Base-by-base conservation (phyloP, 2,113 vertebrate genomes). In the Crotalus horridus region DNA sequence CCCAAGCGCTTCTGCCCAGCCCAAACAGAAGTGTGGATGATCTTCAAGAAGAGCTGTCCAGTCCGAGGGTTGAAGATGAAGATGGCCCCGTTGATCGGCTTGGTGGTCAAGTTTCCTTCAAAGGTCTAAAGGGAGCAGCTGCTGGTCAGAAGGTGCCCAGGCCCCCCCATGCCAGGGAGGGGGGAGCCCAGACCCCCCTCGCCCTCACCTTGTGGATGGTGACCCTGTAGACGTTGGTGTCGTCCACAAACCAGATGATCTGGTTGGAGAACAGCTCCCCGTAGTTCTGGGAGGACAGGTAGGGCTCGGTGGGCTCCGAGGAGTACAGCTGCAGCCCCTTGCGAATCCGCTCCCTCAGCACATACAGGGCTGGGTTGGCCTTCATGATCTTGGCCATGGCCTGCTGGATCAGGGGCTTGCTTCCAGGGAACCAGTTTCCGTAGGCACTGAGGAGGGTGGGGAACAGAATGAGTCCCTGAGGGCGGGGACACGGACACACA, bases 361-460 rank as follows among this genome's bases (percentile, higher is more conserved):
- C 99, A 4, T 99, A 99, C 91, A 99, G 96, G 9, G 99, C 99
- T 39, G 99, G 99, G 94, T 99, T 99, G 93, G 99, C 99, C 95
- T 99, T 99, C 99, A 99, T 99, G 90, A 99, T 99, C 97, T 99
- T 99, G 58, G 99, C 99, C 99, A 99, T 99, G 85, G 99, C 99
- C 97, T 99, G 99, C 96, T 99, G 99, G 97, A 99, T 99, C 95
- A 99, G 98, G 33, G 99, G 99, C 95, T 99, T 99, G 95, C 98
- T 98, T 54, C 99, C 99, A 21, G 99, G 99, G 96, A 99, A 99
- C 99, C 99, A 99, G 97, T 99, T 99, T 91, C 99, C 99, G 58
- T 99, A 99, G 13, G 98, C 99, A 96, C 99, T 99, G 91, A 91
- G n/a, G 51, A 85, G 81, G 10, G 29, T 0, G 8, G 81, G 24